Percentiles rank a stretch among this genome's conserved stretches.
These are phyloP conservation scores for Strigamia crassipes DNA, from an alignment of 2,888 invertebrate species.

Conservation along the genomic window DNA sequence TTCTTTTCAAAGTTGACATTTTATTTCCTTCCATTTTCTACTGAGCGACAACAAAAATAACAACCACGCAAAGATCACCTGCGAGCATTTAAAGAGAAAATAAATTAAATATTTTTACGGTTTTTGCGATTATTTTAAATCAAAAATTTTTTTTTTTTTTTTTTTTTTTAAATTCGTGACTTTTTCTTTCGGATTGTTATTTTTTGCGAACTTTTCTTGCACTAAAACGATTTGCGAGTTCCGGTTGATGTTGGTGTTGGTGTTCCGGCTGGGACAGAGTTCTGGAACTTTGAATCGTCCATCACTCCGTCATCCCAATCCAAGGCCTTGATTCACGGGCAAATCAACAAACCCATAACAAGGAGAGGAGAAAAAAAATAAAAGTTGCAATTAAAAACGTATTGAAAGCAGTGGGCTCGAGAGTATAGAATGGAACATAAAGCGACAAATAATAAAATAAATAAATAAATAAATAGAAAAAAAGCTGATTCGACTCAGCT, in stretches of 20 bases:
- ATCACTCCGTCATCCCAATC: slow-evolving; percentile 17
- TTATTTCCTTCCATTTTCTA: not conserved
- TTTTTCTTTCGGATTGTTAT: not conserved
- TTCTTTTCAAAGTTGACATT: slow-evolving; percentile 2
- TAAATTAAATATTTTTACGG: not conserved
- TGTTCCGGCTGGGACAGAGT: slow-evolving; percentile 6
- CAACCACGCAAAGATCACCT: not conserved
- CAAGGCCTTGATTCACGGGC: not conserved
- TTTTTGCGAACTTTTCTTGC: not conserved
- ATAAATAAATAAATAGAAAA: not conserved
- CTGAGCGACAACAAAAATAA: not conserved
- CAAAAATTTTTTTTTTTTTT: no score
- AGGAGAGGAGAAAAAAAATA: not conserved
- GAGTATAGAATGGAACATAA: not conserved
- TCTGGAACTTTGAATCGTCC: not conserved
- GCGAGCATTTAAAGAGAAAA: not conserved
- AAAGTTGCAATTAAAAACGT: no score
- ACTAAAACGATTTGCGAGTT: slow-evolving; percentile 12
- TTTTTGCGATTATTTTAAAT: not conserved
- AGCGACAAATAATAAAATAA: not conserved
- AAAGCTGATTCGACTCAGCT: not conserved
- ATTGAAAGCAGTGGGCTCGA: no score
- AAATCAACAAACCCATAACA: not conserved
- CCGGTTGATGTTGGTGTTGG: not conserved
- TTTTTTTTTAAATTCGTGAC: no score